Base-by-base conservation (phyloP, 2,888 invertebrate genomes). In the Quadroppia sp. region DNA sequence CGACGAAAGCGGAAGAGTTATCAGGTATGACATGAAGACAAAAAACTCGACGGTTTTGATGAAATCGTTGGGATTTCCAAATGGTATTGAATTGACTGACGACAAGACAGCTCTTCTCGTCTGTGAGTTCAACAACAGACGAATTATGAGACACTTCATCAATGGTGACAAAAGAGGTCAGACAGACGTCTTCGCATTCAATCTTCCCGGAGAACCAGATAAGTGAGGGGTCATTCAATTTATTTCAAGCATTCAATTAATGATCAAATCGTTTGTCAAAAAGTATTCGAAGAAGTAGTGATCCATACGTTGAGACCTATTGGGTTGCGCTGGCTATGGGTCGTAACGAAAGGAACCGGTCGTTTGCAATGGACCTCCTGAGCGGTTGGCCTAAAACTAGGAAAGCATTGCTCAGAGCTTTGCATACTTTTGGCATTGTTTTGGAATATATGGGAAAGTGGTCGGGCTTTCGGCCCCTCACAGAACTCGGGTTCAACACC, bases 81-180 rank as follows among this genome's bases (percentile, higher is more conserved):
- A 98, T 83, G 97, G 97, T 23, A 82, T 98, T 36, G 88, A 86
- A 71, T 80, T 97, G 0, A 90, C 93, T 15, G 87, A 89, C 4
- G 89, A 92, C 80, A 89, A 91, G 81, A 88, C 90, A 75, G 93
- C 90, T 80, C 81, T 97, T 2, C 82, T 98, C 32, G 87, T 95
- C 0, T 83, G 88, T 0, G 97, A 97, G 83, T 88, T 89, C 0
- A 80, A 82, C 3, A 83, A 83, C 4, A 86, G 86, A 73, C 87
- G 90, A 77, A 83, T 96, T 20, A 80, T 86, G 4, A 75, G 76
- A 80, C 91, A 91, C 82, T 86, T 91, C 80, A 81, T 97, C 11
- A 89, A 87, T 80, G 96, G 96, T 74, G 28, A 70, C 53, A 56
- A 74, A 7, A 70, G 42, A 9, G 74, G 74, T n/a, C 70, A 74